phyloP scores from a whole-genome alignment of 2,113 vertebrate genomes.

The Panthera tigris region DNA sequence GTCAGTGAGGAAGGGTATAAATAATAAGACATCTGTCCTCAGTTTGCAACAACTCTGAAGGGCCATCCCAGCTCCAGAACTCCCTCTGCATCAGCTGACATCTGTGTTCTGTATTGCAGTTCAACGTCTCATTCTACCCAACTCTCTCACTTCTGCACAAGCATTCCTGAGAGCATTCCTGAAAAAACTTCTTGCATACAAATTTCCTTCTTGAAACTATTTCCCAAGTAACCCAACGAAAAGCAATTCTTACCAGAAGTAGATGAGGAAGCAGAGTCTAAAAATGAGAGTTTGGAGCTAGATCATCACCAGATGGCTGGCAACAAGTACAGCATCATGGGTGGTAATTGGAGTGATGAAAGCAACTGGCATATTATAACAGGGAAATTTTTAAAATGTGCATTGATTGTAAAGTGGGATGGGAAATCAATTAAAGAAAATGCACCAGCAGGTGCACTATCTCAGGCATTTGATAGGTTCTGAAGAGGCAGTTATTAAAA shows the following conservation, averaged over 20 bases:
- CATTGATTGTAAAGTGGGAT: slow-evolving; percentile 36
- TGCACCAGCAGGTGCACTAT: not conserved
- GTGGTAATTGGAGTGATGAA: slow-evolving; percentile 9
- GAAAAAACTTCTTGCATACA: not conserved
- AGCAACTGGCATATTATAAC: not conserved
- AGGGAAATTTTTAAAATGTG: not conserved
- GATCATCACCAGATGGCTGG: slow-evolving; percentile 25
- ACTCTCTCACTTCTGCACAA: not conserved
- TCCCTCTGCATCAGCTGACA: not conserved
- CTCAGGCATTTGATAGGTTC: not conserved
- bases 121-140: not conserved
- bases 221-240: not conserved
- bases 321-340: slow-evolving; percentile 3
- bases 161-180: not conserved
- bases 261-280: slow-evolving; percentile 14
- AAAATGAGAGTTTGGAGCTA: not conserved
- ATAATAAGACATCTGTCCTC: not conserved
- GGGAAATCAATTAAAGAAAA: slow-evolving; percentile 52
- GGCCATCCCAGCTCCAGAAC: not conserved
- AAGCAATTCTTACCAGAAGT: slow-evolving; percentile 10
- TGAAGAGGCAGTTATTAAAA: not conserved
- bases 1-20: not conserved
- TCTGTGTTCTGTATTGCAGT: not conserved
- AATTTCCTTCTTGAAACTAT: not conserved
- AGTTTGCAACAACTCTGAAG: not conserved